Percentiles rank a stretch among this genome's conserved stretches.
phyloP scores from a whole-genome alignment of 1,140 invertebrate genomes.

The Drosophila leontia region DNA sequence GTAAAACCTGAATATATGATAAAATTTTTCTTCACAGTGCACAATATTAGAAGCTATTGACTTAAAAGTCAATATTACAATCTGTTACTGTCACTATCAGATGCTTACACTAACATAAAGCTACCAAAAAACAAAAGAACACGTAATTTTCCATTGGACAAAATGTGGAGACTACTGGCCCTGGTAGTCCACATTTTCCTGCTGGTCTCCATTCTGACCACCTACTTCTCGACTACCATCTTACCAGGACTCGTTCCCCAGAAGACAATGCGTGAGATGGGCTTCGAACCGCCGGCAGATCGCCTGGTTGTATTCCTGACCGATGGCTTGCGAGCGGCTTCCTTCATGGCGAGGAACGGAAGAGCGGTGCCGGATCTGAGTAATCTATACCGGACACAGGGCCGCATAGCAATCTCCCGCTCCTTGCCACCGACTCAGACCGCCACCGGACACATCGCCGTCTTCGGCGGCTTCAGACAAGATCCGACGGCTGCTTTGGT shows the following conservation, averaged over 20 bases:
- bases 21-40: too few species aligned
- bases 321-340: slow-evolving; percentile 94
- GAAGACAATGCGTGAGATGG: slow-evolving; percentile 79
- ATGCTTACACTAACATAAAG: background rate
- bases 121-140: background rate
- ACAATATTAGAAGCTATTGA: background rate
- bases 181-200: slow-evolving; percentile 86
- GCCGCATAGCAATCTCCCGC: slow-evolving; percentile 94
- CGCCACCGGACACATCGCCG: slow-evolving; percentile 97
- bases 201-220: slow-evolving; percentile 87
- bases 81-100: background rate
- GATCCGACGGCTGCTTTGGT: slow-evolving; percentile 96
- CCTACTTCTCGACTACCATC: slow-evolving; percentile 88
- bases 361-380: slow-evolving; percentile 53
- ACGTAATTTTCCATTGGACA: background rate
- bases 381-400: slow-evolving; percentile 85
- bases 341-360: slow-evolving; percentile 87
- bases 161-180: slow-evolving; percentile 76
- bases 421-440: slow-evolving; percentile 97
- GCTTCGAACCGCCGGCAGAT: slow-evolving; percentile 88
- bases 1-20: too few species aligned
- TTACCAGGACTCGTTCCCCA: slow-evolving; percentile 86
- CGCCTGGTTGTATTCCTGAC: slow-evolving; percentile 92
- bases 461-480: slow-evolving; percentile 97
- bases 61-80: background rate